These are phyloP conservation scores for Perizoma flavofasciatum DNA, from an alignment of 2,888 invertebrate species.

Conservation along the genomic window DNA sequence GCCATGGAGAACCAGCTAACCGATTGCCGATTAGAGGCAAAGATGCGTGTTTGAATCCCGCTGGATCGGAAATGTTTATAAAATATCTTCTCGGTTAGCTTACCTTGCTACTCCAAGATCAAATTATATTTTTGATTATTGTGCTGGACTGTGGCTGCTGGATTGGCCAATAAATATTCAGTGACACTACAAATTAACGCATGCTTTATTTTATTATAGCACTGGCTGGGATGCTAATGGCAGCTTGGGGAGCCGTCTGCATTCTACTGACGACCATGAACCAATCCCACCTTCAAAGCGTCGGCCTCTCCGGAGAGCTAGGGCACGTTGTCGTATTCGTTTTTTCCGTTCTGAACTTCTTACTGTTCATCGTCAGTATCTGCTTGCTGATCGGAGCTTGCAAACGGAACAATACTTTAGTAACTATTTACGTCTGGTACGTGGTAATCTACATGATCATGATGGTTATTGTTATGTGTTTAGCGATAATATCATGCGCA, in stretches of 20 bases:
- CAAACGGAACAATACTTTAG: slow-evolving; percentile 2
- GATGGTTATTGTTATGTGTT: slow-evolving; percentile 1
- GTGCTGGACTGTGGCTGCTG: too few relatives aligned
- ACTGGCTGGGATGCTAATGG: slow-evolving; percentile 4
- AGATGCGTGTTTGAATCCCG: too few relatives aligned
- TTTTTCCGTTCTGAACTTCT: slow-evolving; percentile 3
- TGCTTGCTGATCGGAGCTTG: slow-evolving; percentile 9
- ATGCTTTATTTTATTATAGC: not conserved
- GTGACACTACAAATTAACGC: too few relatives aligned
- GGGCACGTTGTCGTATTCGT: not conserved
- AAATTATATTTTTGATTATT: too few relatives aligned
- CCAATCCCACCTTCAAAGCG: not conserved
- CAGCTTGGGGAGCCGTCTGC: slow-evolving; percentile 6
- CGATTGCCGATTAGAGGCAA: too few relatives aligned
- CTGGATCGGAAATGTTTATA: too few relatives aligned
- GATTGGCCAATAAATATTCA: too few relatives aligned
- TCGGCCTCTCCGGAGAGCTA: slow-evolving; percentile 5
- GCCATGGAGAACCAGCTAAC: too few relatives aligned
- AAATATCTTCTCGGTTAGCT: too few relatives aligned
- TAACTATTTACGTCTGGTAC: slow-evolving; percentile 9
- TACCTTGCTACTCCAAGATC: too few relatives aligned
- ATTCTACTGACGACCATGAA: slow-evolving; percentile 10
- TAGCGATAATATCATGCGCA: slow-evolving; percentile 4
- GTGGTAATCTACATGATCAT: slow-evolving; percentile 4
- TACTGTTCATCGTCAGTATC: slow-evolving; percentile 5